phyloP scores from a whole-genome alignment of 2,888 invertebrate genomes.

The Brassicogethes aeneus region DNA sequence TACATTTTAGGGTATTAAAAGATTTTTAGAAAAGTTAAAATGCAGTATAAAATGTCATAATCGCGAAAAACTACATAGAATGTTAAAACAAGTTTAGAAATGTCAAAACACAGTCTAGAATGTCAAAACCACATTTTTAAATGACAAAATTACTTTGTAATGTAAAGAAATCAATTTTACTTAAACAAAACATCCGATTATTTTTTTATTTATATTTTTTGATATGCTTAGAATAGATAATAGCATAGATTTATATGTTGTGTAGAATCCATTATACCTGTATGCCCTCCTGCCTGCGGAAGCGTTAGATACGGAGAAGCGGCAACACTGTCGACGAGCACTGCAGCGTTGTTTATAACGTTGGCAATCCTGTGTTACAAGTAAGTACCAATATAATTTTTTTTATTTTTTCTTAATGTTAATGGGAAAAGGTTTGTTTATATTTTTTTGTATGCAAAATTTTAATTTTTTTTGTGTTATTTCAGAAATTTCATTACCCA shows the following conservation, averaged over 20 bases:
- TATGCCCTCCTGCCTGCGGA: conserved; percentile 88
- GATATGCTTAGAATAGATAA: not conserved
- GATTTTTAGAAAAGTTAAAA: too few species aligned
- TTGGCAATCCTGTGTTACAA: conserved; percentile 41
- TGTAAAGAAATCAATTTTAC: too few species aligned
- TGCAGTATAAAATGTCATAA: too few species aligned
- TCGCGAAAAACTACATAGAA: too few species aligned
- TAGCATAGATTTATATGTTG: not conserved
- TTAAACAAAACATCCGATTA: not conserved
- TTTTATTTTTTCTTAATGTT: conserved; percentile 17
- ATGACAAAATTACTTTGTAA: too few species aligned
- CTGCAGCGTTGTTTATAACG: conserved; percentile 45
- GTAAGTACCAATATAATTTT: conserved; percentile 38
- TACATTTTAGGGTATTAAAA: too few species aligned
- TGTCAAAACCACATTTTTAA: too few species aligned
- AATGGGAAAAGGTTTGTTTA: not conserved
- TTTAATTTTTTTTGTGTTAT: conserved; percentile 18
- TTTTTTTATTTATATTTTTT: not conserved
- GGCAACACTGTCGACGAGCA: conserved; percentile 43
- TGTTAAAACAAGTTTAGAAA: too few species aligned
- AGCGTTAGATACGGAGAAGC: conserved; percentile 54
- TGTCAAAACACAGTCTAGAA: too few species aligned
- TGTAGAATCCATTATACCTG: conserved; percentile 81
- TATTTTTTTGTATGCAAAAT: not conserved
- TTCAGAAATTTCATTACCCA: conserved; percentile 61